phyloP scores from a whole-genome alignment of 2,797 vertebrate genomes.

The Apogon hyalosoma region DNA sequence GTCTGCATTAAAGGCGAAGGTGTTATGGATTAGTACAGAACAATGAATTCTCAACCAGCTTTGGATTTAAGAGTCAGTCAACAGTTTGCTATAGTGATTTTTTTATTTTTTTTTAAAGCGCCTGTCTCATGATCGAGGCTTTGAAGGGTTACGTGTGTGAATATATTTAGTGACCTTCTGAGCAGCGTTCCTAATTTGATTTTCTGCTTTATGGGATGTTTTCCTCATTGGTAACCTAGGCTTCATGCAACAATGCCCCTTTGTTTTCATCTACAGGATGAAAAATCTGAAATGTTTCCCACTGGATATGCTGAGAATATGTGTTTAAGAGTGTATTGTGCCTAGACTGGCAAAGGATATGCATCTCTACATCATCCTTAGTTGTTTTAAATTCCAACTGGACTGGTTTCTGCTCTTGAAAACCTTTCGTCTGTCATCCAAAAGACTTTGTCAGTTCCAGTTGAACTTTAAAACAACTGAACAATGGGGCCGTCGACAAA shows the following conservation, averaged over 20 bases:
- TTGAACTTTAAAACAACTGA: too few species aligned
- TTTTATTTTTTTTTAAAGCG: slow-evolving; percentile 5
- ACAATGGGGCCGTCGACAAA: too few species aligned
- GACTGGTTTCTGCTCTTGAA: too few species aligned
- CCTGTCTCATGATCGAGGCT: slow-evolving; percentile 37
- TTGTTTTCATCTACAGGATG: slow-evolving; percentile 17
- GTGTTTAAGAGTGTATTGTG: too few species aligned
- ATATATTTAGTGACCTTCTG: slow-evolving; percentile 17
- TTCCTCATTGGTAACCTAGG: slow-evolving; percentile 1
- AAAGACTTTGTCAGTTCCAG: too few species aligned
- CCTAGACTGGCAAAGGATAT: too few species aligned
- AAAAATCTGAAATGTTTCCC: slow-evolving; percentile 4
- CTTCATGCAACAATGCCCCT: slow-evolving; percentile 14
- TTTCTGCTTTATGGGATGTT: slow-evolving; percentile 23
- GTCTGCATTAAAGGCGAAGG: neutral
- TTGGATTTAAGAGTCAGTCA: slow-evolving; percentile 10
- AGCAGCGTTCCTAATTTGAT: slow-evolving; percentile 25
- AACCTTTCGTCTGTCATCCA: too few species aligned
- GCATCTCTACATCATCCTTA: too few species aligned
- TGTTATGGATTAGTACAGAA: neutral
- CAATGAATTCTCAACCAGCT: slow-evolving; percentile 5
- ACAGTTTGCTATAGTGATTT: slow-evolving; percentile 21
- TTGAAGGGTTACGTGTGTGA: slow-evolving; percentile 25
- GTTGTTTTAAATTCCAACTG: too few species aligned
- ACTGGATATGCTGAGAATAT: slow-evolving; percentile 8